A percentile compares a stretch with the other conserved stretches of the same genome.
Evolutionary conservation across 2,888 invertebrate genomes (phyloP).

Genomic region (Arge pagana): DNA sequence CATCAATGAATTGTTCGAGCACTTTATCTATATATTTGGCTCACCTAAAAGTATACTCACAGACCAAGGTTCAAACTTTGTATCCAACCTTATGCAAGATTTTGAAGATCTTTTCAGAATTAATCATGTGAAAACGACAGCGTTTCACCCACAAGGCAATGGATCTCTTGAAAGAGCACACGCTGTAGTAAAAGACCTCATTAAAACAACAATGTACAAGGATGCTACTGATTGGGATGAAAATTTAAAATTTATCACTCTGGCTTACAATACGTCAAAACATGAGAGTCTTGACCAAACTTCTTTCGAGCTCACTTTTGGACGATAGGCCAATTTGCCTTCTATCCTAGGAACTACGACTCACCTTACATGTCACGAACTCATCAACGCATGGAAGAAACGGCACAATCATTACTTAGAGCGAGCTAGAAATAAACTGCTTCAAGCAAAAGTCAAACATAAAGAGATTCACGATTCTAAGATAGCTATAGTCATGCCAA

Average conservation of each 20-base stretch:
- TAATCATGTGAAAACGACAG: constrained; percentile 21
- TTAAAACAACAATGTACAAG: constrained; percentile 18
- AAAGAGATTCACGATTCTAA: not conserved
- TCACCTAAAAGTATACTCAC: not conserved
- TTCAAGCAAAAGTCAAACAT: not conserved
- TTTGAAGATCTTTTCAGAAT: constrained; percentile 21
- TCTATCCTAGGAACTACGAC: not conserved
- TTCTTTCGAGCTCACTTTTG: not conserved
- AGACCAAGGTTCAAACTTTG: constrained; percentile 6
- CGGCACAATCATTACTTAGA: not conserved
- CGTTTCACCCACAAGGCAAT: constrained; percentile 28
- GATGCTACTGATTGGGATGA: constrained; percentile 18
- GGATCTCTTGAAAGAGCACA: constrained; percentile 25
- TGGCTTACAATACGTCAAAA: constrained; percentile 21
- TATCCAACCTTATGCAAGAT: constrained; percentile 24
- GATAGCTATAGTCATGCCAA: not conserved
- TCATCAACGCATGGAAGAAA: not conserved
- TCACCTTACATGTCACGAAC: not conserved
- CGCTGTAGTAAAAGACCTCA: constrained; percentile 14
- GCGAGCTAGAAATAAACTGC: not conserved
- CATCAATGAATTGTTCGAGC: constrained; percentile 13
- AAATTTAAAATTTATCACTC: constrained; percentile 17
- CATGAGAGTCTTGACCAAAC: not conserved
- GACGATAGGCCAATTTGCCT: not conserved
- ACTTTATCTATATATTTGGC: constrained; percentile 15